Evolutionary conservation across 2,797 vertebrate species (phyloP).

Genomic region (Meriones psammophilus): DNA sequence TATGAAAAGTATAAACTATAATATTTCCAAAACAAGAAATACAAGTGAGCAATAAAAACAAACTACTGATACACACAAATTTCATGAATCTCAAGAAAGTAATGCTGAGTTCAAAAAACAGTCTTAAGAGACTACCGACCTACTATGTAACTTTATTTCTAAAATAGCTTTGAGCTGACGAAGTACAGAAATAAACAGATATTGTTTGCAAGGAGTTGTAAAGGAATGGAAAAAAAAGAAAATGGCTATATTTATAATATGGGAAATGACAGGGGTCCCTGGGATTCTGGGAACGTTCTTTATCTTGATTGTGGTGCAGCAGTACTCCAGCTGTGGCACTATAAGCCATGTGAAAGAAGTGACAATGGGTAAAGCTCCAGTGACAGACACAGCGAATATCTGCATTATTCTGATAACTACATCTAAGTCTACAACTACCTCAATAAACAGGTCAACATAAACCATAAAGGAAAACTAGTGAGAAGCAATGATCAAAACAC

Average conservation of each 20-base stretch:
- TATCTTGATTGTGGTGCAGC: not conserved
- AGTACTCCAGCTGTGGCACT: not conserved
- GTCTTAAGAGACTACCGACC: not conserved
- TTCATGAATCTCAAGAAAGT: not conserved
- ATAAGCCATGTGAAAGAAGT: not conserved
- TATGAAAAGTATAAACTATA: not conserved
- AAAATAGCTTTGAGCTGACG: constrained; percentile 6
- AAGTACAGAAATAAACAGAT: constrained; percentile 41
- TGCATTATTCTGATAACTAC: not conserved
- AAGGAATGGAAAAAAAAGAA: not conserved
- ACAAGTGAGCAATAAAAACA: not conserved
- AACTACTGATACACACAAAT: constrained; percentile 29
- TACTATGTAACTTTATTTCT: not conserved
- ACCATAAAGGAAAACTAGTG: not conserved
- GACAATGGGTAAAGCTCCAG: not conserved
- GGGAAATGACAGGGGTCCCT: not conserved
- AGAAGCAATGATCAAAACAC: not conserved
- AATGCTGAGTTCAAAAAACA: not conserved
- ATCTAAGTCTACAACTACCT: constrained; percentile 23
- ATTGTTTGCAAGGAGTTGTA: not conserved
- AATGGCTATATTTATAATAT: not conserved
- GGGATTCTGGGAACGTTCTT: not conserved
- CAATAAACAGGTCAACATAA: constrained; percentile 33
- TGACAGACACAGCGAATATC: not conserved
- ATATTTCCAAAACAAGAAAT: not conserved